Conservation (phyloP, 2,113 vertebrate genomes). For the Eublepharis macularius region DNA sequence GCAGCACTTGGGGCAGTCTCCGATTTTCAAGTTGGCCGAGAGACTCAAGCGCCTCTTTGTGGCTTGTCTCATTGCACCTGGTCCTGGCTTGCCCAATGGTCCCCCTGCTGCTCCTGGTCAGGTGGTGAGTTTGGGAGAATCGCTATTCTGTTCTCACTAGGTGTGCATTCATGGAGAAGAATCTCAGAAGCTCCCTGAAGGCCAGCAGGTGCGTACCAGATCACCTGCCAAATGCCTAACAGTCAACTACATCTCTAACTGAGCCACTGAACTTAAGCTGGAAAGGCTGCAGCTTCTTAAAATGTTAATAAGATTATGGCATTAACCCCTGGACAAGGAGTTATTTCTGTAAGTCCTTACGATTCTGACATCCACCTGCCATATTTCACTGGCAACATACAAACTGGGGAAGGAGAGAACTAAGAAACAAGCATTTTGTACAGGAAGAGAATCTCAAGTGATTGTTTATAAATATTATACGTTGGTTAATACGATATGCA, state of each 20-base stretch:
- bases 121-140: not conserved
- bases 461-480: too few species aligned
- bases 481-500: too few species aligned
- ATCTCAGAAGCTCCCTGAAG: accelerated
- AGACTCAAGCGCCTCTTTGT: conserved; percentile 77
- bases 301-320: conserved; percentile 68
- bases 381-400: too few species aligned
- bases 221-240: conserved; percentile 45
- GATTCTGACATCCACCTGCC: not conserved
- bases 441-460: not conserved
- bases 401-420: too few species aligned
- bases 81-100: accelerated
- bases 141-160: accelerated
- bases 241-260: conserved; percentile 50
- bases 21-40: conserved; percentile 78
- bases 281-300: conserved; percentile 48
- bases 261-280: not conserved
- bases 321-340: conserved; percentile 51
- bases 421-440: not conserved
- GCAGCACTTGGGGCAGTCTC: conserved; percentile 23
- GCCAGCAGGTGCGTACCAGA: not conserved
- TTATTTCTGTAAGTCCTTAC: conserved; percentile 46
- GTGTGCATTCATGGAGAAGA: accelerated
- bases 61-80: conserved; percentile 57
- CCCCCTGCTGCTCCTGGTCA: accelerated